Evolutionary conservation across 2,113 vertebrate species (phyloP).

Genomic region (Eclectus roratus): DNA sequence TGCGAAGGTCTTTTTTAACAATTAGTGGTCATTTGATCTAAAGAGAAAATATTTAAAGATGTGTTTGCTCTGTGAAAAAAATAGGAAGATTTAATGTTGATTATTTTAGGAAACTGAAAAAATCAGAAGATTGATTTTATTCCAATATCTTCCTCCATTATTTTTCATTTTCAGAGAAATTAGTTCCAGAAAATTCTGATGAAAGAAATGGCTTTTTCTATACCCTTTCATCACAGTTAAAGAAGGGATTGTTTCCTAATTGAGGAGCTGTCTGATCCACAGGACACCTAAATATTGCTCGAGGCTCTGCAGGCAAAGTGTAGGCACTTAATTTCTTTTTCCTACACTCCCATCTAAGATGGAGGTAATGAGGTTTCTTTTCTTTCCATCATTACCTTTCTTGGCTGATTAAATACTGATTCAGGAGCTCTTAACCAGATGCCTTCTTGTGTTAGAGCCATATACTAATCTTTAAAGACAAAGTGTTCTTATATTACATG

Average conservation of each 20-base stretch:
- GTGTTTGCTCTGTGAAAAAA: neutral
- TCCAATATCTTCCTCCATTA: neutral
- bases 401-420: neutral
- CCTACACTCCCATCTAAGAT: neutral
- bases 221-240: neutral
- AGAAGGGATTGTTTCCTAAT: neutral
- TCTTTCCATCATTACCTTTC: neutral
- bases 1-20: accelerated
- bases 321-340: neutral
- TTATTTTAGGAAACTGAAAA: neutral
- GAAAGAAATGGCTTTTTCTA: neutral
- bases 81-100: neutral
- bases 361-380: neutral
- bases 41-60: neutral
- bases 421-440: neutral
- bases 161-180: neutral
- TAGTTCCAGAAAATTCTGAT: neutral
- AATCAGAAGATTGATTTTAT: neutral
- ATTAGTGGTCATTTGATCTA: neutral
- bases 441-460: accelerated
- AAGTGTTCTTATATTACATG: neutral
- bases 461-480: neutral
- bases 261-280: neutral
- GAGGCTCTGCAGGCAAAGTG: neutral
- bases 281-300: neutral